Evolutionary conservation across 2,888 invertebrate genomes (phyloP), one percentile per base, ranked within the genome.

Genomic region (Amiota mariae): DNA sequence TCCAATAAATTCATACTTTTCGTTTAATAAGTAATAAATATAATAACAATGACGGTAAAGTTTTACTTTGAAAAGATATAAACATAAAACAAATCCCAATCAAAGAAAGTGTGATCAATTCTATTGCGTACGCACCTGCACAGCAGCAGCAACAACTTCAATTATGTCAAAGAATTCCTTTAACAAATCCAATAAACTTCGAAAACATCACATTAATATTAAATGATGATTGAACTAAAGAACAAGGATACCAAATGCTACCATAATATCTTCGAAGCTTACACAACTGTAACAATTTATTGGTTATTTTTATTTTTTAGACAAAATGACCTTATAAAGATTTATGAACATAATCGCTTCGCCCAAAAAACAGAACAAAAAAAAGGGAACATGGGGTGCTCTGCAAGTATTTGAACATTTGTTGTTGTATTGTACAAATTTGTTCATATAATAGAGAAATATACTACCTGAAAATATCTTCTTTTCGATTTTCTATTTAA

Each of bases 271-370:
- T 15, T 12, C 56, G 57, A 46, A 85, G 85, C 85, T 84, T 86
- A 78, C 74, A 75, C 80, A 86, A 87, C n/a, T 87, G 87, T 86
- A 87, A 86, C 87, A 87, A 87, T 86, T 87, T 86, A 86, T 86
- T 86, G 88, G 82, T 79, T 82, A 80, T 86, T 36, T 36, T 86
- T 87, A 85, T 86, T 81, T 74, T 72, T 73, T 79, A 36, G 78
- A 78, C 81, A 81, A 79, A 83, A 74, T 81, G 81, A 87, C 85
- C 83, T 86, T 77, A 49, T 24, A 72, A 82, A 86, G 83, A 84
- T 84, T 84, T 86, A 86, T 84, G 84, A 48, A 61, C 66, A 57
- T 24, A 71, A 71, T 61, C 61, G 61, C 24, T 51, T 20, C 51
- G 24, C 36, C 13, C 47, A 36, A 36, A 36, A 36, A 36, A 63